phyloP scores from a whole-genome alignment of 2,113 vertebrate species.

The Anoplopoma fimbria region DNA sequence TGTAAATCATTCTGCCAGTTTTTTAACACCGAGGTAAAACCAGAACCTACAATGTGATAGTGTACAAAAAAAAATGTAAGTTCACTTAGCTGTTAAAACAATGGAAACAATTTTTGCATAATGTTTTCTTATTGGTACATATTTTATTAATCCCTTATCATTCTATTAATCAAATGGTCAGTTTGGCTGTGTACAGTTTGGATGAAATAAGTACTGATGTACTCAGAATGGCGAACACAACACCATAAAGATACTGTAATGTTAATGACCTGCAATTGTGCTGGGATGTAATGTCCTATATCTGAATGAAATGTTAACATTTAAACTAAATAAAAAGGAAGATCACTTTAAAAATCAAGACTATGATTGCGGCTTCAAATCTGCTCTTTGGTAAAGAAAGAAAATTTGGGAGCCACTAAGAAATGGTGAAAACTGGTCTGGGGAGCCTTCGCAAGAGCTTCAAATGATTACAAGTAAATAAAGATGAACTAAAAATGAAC shows the following conservation, averaged over 20 bases:
- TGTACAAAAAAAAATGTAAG: background rate
- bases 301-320: background rate
- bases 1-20: background rate
- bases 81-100: background rate
- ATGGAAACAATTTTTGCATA: background rate
- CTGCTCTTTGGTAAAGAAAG: background rate
- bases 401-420: background rate
- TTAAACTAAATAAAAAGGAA: background rate
- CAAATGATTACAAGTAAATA: background rate
- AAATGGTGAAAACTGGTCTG: background rate
- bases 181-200: background rate
- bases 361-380: background rate
- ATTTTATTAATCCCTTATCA: background rate
- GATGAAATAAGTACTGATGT: background rate
- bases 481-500: background rate
- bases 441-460: background rate
- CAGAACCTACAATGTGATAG: background rate
- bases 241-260: background rate
- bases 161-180: background rate
- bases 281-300: background rate
- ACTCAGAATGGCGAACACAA: background rate
- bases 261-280: background rate
- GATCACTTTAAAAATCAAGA: background rate
- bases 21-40: background rate
- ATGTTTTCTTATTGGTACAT: background rate